Conservation (phyloP, 2,113 vertebrate genomes). For the Spermophilus dauricus region DNA sequence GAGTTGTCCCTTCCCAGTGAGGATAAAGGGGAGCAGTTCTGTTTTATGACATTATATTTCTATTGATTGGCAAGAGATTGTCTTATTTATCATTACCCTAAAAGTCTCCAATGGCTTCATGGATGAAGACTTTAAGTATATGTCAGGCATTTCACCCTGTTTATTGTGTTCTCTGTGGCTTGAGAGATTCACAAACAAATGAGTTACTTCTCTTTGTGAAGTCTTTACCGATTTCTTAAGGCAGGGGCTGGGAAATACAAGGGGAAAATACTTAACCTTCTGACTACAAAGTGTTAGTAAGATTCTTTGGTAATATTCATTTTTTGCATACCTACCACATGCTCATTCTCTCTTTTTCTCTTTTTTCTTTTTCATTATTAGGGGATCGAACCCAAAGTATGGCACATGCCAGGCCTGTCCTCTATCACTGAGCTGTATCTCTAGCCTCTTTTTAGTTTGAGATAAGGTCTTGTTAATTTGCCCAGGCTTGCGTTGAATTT, state of each 20-base stretch:
- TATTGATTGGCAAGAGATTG: neutral
- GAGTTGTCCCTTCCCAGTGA: neutral
- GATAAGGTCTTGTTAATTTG: neutral
- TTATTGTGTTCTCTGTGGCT: slow-evolving; percentile 25
- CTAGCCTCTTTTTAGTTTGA: neutral
- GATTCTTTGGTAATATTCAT: neutral
- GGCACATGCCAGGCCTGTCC: no score
- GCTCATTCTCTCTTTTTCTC: neutral
- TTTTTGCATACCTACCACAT: neutral
- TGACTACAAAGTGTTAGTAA: neutral
- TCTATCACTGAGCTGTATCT: no score
- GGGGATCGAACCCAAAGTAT: neutral
- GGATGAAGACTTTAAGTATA: neutral
- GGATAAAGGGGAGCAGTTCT: neutral
- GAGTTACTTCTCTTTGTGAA: slow-evolving; percentile 1
- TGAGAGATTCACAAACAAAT: slow-evolving; percentile 56
- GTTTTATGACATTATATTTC: neutral
- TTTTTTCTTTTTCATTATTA: neutral
- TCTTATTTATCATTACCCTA: neutral
- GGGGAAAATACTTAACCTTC: slow-evolving; percentile 20
- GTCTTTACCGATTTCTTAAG: slow-evolving; percentile 53
- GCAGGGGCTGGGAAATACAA: slow-evolving; percentile 27
- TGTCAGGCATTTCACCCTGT: neutral
- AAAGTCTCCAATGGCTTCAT: neutral
- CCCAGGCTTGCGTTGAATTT: neutral